A percentile compares a stretch with the other conserved stretches of the same genome.
Evolutionary conservation across 2,888 invertebrate genomes (phyloP).

Genomic region (Syrphus vitripennis): DNA sequence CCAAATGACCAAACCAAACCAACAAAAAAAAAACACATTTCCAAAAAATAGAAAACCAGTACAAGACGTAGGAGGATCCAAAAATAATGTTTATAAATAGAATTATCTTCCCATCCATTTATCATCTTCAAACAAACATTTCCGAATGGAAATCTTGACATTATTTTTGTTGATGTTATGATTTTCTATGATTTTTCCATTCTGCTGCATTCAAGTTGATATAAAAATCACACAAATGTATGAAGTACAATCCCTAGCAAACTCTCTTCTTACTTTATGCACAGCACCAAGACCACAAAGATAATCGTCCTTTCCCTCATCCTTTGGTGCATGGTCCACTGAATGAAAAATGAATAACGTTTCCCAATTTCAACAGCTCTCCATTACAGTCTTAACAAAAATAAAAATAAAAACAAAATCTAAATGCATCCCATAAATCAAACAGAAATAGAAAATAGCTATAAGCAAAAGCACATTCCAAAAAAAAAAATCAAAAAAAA

Average conservation of each 20-base stretch:
- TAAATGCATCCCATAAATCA: slow-evolving; percentile 66
- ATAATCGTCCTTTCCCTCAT: not conserved
- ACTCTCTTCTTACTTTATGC: not conserved
- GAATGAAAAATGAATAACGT: slow-evolving; percentile 34
- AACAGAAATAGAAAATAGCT: slow-evolving; percentile 25
- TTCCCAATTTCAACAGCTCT: slow-evolving; percentile 39
- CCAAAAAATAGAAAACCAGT: too few species aligned
- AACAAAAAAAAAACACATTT: too few species aligned
- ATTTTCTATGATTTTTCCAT: not conserved
- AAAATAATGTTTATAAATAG: not conserved
- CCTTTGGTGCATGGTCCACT: not conserved
- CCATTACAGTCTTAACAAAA: slow-evolving; percentile 18
- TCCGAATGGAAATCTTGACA: not conserved
- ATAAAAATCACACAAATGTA: not conserved
- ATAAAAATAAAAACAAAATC: not conserved
- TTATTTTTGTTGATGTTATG: not conserved
- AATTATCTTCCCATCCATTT: not conserved
- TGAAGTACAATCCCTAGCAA: not conserved
- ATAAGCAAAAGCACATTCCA: not conserved
- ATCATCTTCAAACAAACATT: not conserved
- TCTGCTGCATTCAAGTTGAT: not conserved
- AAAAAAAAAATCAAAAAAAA: slow-evolving; percentile 13
- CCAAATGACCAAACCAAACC: too few species aligned
- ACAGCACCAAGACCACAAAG: not conserved
- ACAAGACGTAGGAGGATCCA: too few species aligned